Evolutionary conservation across 2,888 invertebrate genomes (phyloP).

Genomic region (Megastigmus dorsalis): DNA sequence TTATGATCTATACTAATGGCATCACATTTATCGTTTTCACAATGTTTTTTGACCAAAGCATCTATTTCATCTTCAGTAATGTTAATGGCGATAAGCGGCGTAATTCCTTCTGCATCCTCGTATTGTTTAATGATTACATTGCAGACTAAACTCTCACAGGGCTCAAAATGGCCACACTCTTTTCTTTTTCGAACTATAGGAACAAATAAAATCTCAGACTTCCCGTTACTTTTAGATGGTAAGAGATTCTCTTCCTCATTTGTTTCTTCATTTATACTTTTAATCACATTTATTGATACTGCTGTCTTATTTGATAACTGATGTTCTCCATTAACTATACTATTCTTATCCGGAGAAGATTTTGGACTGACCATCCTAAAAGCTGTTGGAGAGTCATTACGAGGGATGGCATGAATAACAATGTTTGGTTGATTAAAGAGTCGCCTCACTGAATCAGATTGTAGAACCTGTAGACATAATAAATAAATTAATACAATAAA

Average conservation of each 20-base stretch:
- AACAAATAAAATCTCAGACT: slow-evolving; percentile 67
- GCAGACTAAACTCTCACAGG: slow-evolving; percentile 68
- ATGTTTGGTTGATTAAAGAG: slow-evolving; percentile 69
- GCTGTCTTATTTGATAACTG: slow-evolving; percentile 55
- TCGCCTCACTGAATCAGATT: slow-evolving; percentile 68
- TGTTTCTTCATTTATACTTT: slow-evolving; percentile 37
- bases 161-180: slow-evolving; percentile 67
- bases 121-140: slow-evolving; percentile 66
- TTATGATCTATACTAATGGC: slow-evolving; percentile 70
- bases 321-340: slow-evolving; percentile 52
- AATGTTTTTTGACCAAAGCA: slow-evolving; percentile 67
- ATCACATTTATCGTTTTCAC: slow-evolving; percentile 61
- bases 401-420: slow-evolving; percentile 64
- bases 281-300: slow-evolving; percentile 58
- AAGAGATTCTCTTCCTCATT: slow-evolving; percentile 62
- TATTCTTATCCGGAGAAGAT: slow-evolving; percentile 50
- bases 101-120: slow-evolving; percentile 61
- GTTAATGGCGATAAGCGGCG: slow-evolving; percentile 64
- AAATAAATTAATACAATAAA: no score
- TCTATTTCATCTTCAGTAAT: slow-evolving; percentile 67
- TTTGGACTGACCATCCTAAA: slow-evolving; percentile 44
- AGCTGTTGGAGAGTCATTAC: slow-evolving; percentile 48
- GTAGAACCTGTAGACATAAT: no score
- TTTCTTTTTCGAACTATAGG: slow-evolving; percentile 63
- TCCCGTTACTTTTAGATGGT: slow-evolving; percentile 68